These are phyloP conservation scores for Sympetrum striolatum DNA, from an alignment of 2,888 invertebrate genomes.

Conservation along the genomic window DNA sequence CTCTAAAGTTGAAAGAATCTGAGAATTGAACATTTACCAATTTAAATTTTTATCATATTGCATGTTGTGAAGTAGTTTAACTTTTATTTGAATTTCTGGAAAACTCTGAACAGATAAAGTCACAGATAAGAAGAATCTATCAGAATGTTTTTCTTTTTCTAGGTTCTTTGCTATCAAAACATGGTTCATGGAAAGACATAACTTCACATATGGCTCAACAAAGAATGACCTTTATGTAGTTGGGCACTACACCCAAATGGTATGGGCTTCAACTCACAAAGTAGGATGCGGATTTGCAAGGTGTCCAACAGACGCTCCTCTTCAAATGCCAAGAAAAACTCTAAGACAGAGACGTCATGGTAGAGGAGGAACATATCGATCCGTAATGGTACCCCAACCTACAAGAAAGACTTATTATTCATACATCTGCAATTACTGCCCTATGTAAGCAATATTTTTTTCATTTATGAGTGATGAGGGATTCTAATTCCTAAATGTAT, in stretches of 20 bases:
- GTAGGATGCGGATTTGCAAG: constrained; percentile 78
- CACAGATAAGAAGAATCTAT: no score
- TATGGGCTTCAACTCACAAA: constrained; percentile 79
- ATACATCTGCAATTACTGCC: constrained; percentile 86
- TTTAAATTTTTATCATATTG: no score
- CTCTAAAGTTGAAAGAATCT: no score
- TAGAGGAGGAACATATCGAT: background rate
- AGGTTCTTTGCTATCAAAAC: constrained; percentile 82
- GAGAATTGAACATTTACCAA: no score
- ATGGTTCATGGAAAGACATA: constrained; percentile 78
- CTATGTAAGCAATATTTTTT: constrained; percentile 68
- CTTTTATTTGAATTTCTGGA: no score
- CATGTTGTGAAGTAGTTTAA: no score
- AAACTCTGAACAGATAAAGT: no score
- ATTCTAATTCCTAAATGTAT: constrained; percentile 2
- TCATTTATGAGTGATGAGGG: no score
- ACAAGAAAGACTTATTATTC: constrained; percentile 67
- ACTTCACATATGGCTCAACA: constrained; percentile 74
- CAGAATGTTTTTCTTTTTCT: constrained; percentile 51
- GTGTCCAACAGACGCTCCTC: constrained; percentile 60
- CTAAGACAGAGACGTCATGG: constrained; percentile 1
- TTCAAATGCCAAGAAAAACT: background rate
- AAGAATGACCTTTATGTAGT: constrained; percentile 68
- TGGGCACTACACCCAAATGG: constrained; percentile 85
- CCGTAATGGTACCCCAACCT: background rate